Base-by-base conservation (phyloP, 2,113 vertebrate species). In the Erinaceus europaeus region DNA sequence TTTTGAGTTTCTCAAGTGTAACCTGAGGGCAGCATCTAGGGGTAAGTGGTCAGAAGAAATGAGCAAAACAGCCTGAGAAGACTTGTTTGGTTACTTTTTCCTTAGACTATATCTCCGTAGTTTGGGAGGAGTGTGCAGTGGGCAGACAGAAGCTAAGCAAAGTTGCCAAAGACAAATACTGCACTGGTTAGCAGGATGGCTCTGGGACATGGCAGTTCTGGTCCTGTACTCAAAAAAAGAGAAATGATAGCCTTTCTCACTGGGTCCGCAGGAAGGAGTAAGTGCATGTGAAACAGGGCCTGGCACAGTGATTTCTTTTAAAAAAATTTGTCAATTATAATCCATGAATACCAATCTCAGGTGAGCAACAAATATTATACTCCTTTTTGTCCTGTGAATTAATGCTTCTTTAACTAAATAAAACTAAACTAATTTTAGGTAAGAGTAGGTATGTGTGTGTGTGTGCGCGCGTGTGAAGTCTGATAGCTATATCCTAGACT, bases 1-100 rank as follows among this genome's bases (percentile, higher is more conserved):
- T 46, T 94, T 93, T 92, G 92, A 90, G 84, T 48, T 91, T 78
- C 94, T 94, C 2, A 84, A 92, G 92, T 76, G 78, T 84, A 21
- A 76, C 79, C 86, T 92, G 55, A 94, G 91, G 95, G 71, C 83
- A 65, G 94, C 73, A 90, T 77, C 76, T 64, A 3, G 1, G n/a
- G 9, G 9, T 10, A 44, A 91, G 59, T 34, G 6, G 78, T 78
- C 64, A 36, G 59, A 59, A 93, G 57, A 73, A 84, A 46, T 4
- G 38, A 34, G 48, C 9, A 82, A 11, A 84, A 88, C 61, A 25
- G 73, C 55, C 84, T 76, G 2, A 15, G n/a, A 67, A 38, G 9
- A 21, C 9, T 34, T 20, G 25, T 44, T 34, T 5, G 2, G 76
- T 27, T 2, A 1, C 11, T 14, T 86, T 29, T 17, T 62, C 48